Conservation (phyloP, 2,113 vertebrate genomes). For the Ophiodon elongatus region DNA sequence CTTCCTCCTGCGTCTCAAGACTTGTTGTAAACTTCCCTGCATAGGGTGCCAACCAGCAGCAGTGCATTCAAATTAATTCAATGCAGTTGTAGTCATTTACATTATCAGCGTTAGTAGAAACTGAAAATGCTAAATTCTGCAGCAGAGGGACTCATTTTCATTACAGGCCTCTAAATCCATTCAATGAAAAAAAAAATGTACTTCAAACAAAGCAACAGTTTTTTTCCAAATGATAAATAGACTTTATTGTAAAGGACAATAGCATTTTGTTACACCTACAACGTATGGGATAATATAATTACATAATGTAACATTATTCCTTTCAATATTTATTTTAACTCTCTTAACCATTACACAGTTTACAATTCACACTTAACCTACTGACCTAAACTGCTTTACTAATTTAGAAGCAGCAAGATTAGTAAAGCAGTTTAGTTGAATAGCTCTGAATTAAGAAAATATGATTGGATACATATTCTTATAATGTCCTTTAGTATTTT, state of each 20-base stretch:
- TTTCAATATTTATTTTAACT: too few relatives aligned
- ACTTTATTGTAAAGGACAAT: neutral
- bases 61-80: neutral
- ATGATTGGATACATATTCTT: too few relatives aligned
- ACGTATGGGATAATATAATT: too few relatives aligned
- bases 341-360: neutral
- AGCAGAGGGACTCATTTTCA: neutral
- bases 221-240: neutral
- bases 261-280: neutral
- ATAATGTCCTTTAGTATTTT: too few relatives aligned
- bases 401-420: neutral
- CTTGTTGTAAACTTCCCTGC: neutral
- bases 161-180: neutral
- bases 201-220: neutral
- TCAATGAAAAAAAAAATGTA: too few relatives aligned
- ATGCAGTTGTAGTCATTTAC: neutral
- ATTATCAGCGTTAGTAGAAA: neutral
- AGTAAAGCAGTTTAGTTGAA: neutral
- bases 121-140: neutral
- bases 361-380: neutral
- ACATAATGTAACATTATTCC: neutral
- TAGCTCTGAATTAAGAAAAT: too few relatives aligned
- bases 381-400: neutral
- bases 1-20: too few relatives aligned
- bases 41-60: neutral